Base-by-base conservation (phyloP, 1,140 invertebrate genomes). In the Triops cancriformis region DNA sequence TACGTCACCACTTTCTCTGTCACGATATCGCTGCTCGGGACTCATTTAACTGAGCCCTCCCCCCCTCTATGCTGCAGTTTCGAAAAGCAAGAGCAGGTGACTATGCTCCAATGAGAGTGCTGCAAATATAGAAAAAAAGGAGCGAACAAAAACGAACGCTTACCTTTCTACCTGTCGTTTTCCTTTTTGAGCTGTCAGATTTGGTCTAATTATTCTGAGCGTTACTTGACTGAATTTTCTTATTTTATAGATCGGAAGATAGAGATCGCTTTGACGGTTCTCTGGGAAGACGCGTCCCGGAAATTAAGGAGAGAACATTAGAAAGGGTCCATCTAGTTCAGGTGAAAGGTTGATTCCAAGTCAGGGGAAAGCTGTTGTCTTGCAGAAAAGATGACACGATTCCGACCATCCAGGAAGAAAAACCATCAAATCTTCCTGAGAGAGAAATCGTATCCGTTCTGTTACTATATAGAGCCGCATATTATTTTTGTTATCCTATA, bases 1-100 rank as follows among this genome's bases (percentile, higher is more conserved):
- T 64, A 23, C 51, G 51, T 64, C 51, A 64, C 51, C 51, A 64
- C 51, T 64, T 64, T 64, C 51, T 64, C 51, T 64, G 51, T 64
- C 51, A 64, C 51, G 51, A 64, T 64, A 64, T 64, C 23, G 51
- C 10, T 18, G 51, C 51, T 64, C 23, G 14, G 51, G 10, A 64
- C 18, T 64, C 51, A 14, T n/a, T 37, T 37, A 37, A 37, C 31
- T 37, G 2, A 37, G 7, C 31, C 31, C 31, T 7, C 31, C 14
- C 14, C 31, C 31, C 31, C 31, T 23, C 14, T 14, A 6, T 64
- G 51, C 51, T 64, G 51, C 51, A 64, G 18, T 18, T 64, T 37
- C 31, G 51, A 64, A 64, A 64, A 64, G 51, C 51, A 64, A 64
- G 23, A 64, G 51, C 51, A 64, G 51, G 51, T 64, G 51, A 64